Evolutionary conservation across 2,888 invertebrate species (phyloP).

Genomic region (Stenurella melanura): DNA sequence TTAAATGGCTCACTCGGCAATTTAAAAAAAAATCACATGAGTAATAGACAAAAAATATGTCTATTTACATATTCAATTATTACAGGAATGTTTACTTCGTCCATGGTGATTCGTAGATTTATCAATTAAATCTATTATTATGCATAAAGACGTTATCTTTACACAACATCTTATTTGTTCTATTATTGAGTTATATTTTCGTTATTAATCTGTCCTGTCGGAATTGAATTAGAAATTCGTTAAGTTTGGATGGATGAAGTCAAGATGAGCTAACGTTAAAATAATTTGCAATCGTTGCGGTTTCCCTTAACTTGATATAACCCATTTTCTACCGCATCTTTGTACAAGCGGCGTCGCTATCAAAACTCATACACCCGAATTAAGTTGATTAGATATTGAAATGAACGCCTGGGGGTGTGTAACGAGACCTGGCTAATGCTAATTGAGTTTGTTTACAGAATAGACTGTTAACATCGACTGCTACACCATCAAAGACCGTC

Average conservation of each 20-base stretch:
- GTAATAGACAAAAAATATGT: too few species aligned
- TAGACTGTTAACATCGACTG: constrained; percentile 69
- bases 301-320: constrained; percentile 66
- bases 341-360: constrained; percentile 63
- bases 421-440: constrained; percentile 69
- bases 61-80: background rate
- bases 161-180: constrained; percentile 26
- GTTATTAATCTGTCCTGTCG: constrained; percentile 36
- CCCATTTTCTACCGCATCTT: constrained; percentile 68
- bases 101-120: background rate
- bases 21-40: too few species aligned
- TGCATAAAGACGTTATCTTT: constrained; percentile 1
- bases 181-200: constrained; percentile 29
- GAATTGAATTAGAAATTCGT: constrained; percentile 45
- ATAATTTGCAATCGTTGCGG: constrained; percentile 60
- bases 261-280: constrained; percentile 57
- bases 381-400: constrained; percentile 70
- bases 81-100: background rate
- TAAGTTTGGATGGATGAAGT: constrained; percentile 49
- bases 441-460: constrained; percentile 70
- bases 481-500: constrained; percentile 65
- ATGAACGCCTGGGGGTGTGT: constrained; percentile 68
- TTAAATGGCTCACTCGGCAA: too few species aligned
- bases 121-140: constrained; percentile 7
- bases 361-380: constrained; percentile 70